Base-by-base conservation (phyloP, 2,888 invertebrate species). In the Corythucha ciliata region DNA sequence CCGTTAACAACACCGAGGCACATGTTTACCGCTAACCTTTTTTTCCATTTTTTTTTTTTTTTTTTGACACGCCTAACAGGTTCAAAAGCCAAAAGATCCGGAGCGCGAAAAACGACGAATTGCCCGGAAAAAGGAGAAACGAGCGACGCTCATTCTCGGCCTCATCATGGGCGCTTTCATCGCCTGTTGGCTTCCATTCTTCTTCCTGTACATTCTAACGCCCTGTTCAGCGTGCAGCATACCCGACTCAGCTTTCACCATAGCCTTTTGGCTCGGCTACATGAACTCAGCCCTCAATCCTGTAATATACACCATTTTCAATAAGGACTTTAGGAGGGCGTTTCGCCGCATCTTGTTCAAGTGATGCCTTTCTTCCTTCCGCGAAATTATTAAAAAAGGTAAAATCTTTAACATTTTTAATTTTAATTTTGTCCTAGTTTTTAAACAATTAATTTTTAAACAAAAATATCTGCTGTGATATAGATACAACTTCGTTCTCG, bases 81-180 rank as follows among this genome's bases (percentile, higher is more conserved):
- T 85, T 64, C 85, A 83, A 61, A 88, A 87, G 64, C 86, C 84
- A 0, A 77, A 88, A 49, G 92, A 93, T 66, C 92, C 92, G 0
- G 93, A 93, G 65, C 78, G 90, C 58, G 92, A 94, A 67, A 93
- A 93, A 71, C 79, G 91, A 53, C 77, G 92, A 62, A 76, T 96
- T 63, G 94, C 94, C 1, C 77, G 93, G 59, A 93, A 94, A 64
- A 90, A 93, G 67, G 97, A 98, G 70, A 87, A 97, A 64, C 75
- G 97, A 39, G 97, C 98, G 2, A 97, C 96, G 0, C 73, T 98
- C 21, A 94, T 98, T 59, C 73, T 98, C 59, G 97, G 97, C 32
- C 78, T 98, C 55, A 96, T 98, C 60, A 93, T 98, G 90, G 94
- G 93, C 57, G 92, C 94, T 62, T 98, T 98, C 69, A 96, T 97